phyloP scores from a whole-genome alignment of 2,797 vertebrate species.

The Holocentrus rufus region DNA sequence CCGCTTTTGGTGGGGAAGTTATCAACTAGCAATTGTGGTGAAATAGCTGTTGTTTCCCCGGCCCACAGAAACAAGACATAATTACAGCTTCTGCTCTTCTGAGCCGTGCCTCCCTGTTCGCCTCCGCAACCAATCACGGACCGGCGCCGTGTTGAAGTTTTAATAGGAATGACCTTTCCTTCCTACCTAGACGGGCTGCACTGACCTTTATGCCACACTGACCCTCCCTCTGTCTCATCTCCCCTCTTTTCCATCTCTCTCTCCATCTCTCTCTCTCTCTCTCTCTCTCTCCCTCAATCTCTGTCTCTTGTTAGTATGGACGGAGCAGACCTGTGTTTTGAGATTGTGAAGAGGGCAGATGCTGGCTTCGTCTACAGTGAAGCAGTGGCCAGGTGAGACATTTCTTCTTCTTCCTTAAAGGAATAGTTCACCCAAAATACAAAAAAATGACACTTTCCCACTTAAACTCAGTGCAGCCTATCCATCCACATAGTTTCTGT shows the following conservation, averaged over 20 bases:
- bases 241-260: neutral
- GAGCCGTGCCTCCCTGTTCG: conserved; percentile 18
- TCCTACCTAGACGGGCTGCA: conserved; percentile 11
- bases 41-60: conserved; percentile 3
- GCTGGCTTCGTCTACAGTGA: conserved; percentile 99
- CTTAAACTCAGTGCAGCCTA: no score
- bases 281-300: conserved; percentile 1
- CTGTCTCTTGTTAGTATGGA: conserved; percentile 84
- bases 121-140: conserved; percentile 33
- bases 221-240: conserved; percentile 23
- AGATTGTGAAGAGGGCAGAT: conserved; percentile 96
- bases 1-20: neutral
- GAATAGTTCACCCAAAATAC: no score
- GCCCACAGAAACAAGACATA: neutral
- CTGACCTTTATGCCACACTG: conserved; percentile 45
- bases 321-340: conserved; percentile 90
- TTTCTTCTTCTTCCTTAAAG: neutral
- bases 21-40: neutral
- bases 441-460: no score
- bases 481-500: no score
- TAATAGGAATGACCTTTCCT: conserved; percentile 63
- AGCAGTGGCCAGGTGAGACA: conserved; percentile 95
- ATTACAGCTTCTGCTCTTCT: conserved; percentile 23
- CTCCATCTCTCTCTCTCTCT: no score
- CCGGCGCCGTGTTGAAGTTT: conserved; percentile 16